Conservation (phyloP, 92 coral and sea anemone genomes). For the Micromussa lordhowensis region DNA sequence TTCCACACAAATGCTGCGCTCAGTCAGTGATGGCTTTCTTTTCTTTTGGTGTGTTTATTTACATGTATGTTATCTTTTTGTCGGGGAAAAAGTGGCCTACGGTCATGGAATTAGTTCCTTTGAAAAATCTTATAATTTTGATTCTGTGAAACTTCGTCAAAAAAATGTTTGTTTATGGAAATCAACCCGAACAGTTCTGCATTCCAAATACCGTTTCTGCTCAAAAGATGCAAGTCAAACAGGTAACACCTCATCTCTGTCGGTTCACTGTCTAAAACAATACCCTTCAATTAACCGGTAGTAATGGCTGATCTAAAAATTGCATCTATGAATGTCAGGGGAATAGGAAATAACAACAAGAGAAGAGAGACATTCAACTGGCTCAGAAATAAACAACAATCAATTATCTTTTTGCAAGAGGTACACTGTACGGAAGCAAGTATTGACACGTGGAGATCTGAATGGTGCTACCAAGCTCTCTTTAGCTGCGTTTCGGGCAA, state of each 20-base stretch:
- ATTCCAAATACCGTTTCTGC: not conserved
- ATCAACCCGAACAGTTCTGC: not conserved
- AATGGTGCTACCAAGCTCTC: conserved; percentile 7
- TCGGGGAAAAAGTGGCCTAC: no score
- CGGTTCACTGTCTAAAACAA: not conserved
- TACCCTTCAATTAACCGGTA: not conserved
- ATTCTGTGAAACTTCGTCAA: no score
- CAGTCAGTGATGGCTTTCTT: not conserved
- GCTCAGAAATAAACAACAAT: not conserved
- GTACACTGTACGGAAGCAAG: not conserved
- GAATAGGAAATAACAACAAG: not conserved
- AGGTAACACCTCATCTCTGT: not conserved
- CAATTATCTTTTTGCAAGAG: conserved; percentile 19
- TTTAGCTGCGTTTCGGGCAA: not conserved
- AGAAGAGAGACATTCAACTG: not conserved
- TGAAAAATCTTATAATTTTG: no score
- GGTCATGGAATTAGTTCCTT: no score
- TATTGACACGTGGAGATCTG: not conserved
- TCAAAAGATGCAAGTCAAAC: not conserved
- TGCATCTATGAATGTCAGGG: not conserved
- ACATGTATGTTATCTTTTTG: not conserved
- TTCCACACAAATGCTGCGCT: not conserved
- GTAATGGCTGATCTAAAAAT: not conserved
- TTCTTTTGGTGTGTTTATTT: not conserved
- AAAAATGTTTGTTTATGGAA: not conserved